phyloP scores from a whole-genome alignment of 2,113 vertebrate species.

The Neopipo cinnamomea region DNA sequence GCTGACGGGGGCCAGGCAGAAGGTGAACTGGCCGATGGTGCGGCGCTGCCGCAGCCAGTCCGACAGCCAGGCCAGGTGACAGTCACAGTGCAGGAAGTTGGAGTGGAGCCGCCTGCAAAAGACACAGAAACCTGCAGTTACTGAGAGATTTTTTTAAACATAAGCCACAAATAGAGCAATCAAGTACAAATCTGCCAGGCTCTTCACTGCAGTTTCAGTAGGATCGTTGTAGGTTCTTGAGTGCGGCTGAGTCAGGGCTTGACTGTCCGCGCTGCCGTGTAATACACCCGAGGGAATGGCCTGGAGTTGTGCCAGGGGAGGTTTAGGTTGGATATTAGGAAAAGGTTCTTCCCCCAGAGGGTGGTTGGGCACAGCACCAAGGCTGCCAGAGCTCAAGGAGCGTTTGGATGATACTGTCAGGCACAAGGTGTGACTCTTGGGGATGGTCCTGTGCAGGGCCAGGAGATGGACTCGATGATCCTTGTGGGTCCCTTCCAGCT shows the following conservation, averaged over 20 bases:
- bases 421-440: neutral
- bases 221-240: neutral
- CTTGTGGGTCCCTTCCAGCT: neutral
- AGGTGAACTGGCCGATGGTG: slow-evolving; percentile 93
- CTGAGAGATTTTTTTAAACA: fast-evolving
- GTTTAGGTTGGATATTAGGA: neutral
- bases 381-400: neutral
- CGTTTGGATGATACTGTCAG: neutral
- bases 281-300: neutral
- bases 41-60: slow-evolving; percentile 94
- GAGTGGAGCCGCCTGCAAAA: slow-evolving; percentile 89
- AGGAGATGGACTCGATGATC: neutral
- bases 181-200: fast-evolving
- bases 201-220: fast-evolving
- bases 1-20: slow-evolving; percentile 93
- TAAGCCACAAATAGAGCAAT: neutral
- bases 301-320: neutral
- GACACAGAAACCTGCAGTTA: neutral
- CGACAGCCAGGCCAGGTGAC: slow-evolving; percentile 96
- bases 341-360: neutral
- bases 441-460: neutral
- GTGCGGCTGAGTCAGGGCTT: neutral
- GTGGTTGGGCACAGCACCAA: neutral
- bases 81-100: slow-evolving; percentile 96
- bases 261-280: neutral